Evolutionary conservation across 2,113 vertebrate genomes (phyloP).

Genomic region (Malurus alboscapulatus): DNA sequence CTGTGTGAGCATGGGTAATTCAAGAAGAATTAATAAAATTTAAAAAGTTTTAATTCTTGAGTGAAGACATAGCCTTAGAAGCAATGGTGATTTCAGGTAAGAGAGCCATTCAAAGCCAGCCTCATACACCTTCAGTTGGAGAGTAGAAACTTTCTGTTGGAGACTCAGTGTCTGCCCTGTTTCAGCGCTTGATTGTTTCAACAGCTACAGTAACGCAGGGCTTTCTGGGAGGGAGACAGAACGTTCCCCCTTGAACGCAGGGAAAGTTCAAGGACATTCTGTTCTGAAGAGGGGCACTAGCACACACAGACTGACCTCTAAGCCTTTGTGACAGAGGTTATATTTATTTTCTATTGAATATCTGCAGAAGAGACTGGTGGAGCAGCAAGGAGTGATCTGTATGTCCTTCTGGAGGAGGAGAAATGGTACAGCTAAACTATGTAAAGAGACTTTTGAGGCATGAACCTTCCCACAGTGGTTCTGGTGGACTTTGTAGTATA

Average conservation of each 20-base stretch:
- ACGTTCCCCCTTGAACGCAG: no score
- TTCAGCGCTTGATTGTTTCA: background rate
- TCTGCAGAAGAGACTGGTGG: background rate
- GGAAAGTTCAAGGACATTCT: background rate
- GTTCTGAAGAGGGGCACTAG: background rate
- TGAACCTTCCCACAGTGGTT: background rate
- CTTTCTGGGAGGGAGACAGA: background rate
- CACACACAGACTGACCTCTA: background rate
- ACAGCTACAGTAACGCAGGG: background rate
- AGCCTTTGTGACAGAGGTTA: background rate
- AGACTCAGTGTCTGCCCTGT: background rate
- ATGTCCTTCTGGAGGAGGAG: background rate
- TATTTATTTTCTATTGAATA: background rate
- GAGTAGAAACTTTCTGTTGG: background rate
- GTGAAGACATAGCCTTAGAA: background rate
- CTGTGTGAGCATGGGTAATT: background rate
- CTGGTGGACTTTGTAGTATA: background rate
- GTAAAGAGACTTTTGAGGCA: background rate
- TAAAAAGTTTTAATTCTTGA: background rate
- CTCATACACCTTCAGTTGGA: background rate
- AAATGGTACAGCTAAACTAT: background rate
- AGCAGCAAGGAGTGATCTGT: background rate
- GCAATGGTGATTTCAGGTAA: background rate
- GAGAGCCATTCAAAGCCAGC: background rate
- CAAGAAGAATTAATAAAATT: background rate